phyloP scores from a whole-genome alignment of 2,888 invertebrate species.

The Miltochrista miniata region DNA sequence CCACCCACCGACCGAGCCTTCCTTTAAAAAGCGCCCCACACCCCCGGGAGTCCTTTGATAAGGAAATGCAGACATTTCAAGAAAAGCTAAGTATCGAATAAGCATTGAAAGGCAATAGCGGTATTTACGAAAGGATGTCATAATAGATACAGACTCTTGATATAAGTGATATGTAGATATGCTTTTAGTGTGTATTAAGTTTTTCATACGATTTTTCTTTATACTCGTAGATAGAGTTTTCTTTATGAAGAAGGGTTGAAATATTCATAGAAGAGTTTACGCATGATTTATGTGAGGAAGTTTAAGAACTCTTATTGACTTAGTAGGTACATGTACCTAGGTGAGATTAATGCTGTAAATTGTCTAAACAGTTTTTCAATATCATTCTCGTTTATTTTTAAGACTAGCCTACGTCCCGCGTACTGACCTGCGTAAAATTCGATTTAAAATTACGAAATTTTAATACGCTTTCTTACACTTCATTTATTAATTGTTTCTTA shows the following conservation, averaged over 20 bases:
- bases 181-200: constrained; percentile 13
- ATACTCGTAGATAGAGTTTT: constrained; percentile 8
- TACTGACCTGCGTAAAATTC: no score
- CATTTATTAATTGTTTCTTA: no score
- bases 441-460: no score
- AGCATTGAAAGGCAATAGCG: constrained; percentile 64
- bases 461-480: no score
- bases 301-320: constrained; percentile 4
- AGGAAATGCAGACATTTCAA: constrained; percentile 83
- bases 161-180: constrained; percentile 33
- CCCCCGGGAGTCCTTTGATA: constrained; percentile 77
- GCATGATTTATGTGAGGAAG: background rate
- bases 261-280: background rate
- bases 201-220: constrained; percentile 12
- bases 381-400: no score
- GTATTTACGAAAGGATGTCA: constrained; percentile 65
- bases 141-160: constrained; percentile 44
- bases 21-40: constrained; percentile 69
- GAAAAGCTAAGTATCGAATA: constrained; percentile 80
- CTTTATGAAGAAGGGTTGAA: background rate
- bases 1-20: constrained; percentile 44
- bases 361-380: no score
- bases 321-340: no score
- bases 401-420: no score
- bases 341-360: no score